Evolutionary conservation across 2,113 vertebrate genomes (phyloP), one percentile per base, ranked within the genome.

Genomic region (Choloepus hoffmanni): DNA sequence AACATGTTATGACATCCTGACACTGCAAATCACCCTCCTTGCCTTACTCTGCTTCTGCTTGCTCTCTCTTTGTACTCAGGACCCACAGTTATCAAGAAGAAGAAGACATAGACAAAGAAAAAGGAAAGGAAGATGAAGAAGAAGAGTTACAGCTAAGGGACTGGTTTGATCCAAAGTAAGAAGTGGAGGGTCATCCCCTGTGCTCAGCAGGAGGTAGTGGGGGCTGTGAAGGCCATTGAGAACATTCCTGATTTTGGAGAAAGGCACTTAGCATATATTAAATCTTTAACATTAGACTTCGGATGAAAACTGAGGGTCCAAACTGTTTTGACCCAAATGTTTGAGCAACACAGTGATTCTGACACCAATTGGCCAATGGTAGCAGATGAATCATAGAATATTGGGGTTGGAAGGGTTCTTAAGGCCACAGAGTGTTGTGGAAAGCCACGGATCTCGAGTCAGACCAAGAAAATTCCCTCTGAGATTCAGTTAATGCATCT

Each of bases 101-200:
- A 65, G 68, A 78, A 92, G 85, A 90, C 14, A 60, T 28, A 60
- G 90, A 73, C 28, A 67, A 67, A 36, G 33, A 48, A 26, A 89
- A 40, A 67, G 4, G 7, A 19, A 73, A 89, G 45, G 36, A 58
- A 0, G n/a, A n/a, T n/a, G n/a, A n/a, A n/a, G n/a, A n/a, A n/a
- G n/a, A n/a, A n/a, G n/a, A n/a, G n/a, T n/a, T 93, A 53, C 83
- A 0, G 5, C 89, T 98, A 0, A 63, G 21, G 9, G 97, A 96
- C 73, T 98, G 97, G 96, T 98, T 97, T 86, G 79, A 89, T 76
- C 97, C 95, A 72, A 33, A 86, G 97, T 98, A 98, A 97, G 97
- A 79, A 72, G 78, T 30, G 24, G 23, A 8, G 60, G 0, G 0
- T 58, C 4, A 1, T 50, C 63, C 12, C 1, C 0, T 0, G 53